phyloP scores from a whole-genome alignment of 2,113 vertebrate species.

The Neomonachus schauinslandi region DNA sequence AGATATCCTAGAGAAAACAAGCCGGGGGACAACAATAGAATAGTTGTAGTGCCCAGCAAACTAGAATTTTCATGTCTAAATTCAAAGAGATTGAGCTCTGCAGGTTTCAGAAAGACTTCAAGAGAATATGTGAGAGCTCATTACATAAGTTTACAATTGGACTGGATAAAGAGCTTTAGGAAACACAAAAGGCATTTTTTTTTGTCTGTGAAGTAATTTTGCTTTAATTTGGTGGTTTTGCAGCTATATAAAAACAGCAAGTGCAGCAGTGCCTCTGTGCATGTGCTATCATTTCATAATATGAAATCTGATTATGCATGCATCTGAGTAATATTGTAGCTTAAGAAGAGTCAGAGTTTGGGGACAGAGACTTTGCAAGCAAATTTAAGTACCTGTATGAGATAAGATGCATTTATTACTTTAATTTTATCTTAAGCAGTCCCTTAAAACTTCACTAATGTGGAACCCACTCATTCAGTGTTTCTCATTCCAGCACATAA shows the following conservation, averaged over 20 bases:
- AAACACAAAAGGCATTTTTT: slow-evolving; percentile 51
- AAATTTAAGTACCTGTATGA: background rate
- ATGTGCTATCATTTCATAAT: background rate
- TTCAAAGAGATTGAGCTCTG: slow-evolving; percentile 63
- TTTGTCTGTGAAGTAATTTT: slow-evolving; percentile 36
- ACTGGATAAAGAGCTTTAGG: slow-evolving; percentile 15
- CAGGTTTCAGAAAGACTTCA: slow-evolving; percentile 63
- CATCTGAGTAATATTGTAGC: background rate
- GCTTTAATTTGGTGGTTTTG: slow-evolving; percentile 18
- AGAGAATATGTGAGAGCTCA: slow-evolving; percentile 54
- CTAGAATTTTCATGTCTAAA: slow-evolving; percentile 69
- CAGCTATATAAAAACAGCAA: background rate
- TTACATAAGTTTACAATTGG: slow-evolving; percentile 45
- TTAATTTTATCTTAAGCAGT: slow-evolving; percentile 21
- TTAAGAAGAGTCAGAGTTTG: background rate
- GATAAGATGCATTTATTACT: background rate
- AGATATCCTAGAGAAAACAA: slow-evolving; percentile 57
- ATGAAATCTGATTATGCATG: background rate
- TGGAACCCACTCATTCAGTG: background rate
- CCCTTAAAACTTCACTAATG: background rate
- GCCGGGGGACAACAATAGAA: slow-evolving; percentile 45
- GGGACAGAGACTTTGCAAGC: background rate
- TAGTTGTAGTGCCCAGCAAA: slow-evolving; percentile 39
- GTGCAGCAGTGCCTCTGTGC: background rate
- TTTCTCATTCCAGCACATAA: background rate